These are phyloP conservation scores for Drosophila sproati DNA, from an alignment of 1,140 invertebrate species.

Conservation along the genomic window DNA sequence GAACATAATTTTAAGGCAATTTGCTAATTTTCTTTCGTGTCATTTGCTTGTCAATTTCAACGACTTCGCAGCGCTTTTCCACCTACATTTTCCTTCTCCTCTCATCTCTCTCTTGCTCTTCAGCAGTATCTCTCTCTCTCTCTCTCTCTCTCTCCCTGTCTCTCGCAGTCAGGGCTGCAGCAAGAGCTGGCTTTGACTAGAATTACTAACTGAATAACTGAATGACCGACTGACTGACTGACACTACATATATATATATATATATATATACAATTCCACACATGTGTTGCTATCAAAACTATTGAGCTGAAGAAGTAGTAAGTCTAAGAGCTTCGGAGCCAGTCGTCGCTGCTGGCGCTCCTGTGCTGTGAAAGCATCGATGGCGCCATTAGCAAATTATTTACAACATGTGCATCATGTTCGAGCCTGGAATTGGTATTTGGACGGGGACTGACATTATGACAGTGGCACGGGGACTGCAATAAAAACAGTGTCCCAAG, in stretches of 20 bases:
- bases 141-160: no score
- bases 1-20: conserved; percentile 67
- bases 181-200: no score
- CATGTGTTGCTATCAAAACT: conserved; percentile 1
- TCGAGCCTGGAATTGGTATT: conserved; percentile 25
- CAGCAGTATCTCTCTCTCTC: no score
- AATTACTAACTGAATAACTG: conserved; percentile 4
- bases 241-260: not conserved
- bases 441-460: not conserved
- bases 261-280: no score
- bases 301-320: conserved; percentile 5
- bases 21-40: conserved; percentile 53
- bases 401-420: conserved; percentile 68
- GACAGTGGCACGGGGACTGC: conserved; percentile 4
- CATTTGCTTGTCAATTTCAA: not conserved
- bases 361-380: conserved; percentile 24
- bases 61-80: not conserved
- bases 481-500: conserved; percentile 4
- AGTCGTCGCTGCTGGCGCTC: not conserved
- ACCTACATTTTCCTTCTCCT: not conserved
- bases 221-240: conserved; percentile 34
- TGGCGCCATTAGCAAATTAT: conserved; percentile 77
- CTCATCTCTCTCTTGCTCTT: no score
- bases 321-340: conserved; percentile 2
- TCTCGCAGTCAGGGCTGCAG: no score